phyloP scores from a whole-genome alignment of 2,888 invertebrate genomes.

The Sphinx pinastri region DNA sequence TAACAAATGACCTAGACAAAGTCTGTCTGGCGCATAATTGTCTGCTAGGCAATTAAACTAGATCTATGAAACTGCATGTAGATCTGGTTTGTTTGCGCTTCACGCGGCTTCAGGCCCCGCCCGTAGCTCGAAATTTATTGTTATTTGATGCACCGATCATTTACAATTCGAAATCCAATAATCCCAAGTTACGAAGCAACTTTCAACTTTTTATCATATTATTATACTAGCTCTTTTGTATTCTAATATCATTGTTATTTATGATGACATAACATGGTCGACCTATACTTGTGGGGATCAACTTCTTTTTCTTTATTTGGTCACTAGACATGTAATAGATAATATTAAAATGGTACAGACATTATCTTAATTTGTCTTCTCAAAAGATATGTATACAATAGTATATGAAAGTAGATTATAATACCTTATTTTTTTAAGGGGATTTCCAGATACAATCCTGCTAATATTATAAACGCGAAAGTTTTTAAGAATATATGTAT shows the following conservation, averaged over 20 bases:
- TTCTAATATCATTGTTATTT: neutral
- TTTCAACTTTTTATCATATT: neutral
- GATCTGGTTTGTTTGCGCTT: slow-evolving; percentile 32
- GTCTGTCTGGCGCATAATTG: slow-evolving; percentile 74
- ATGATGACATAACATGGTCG: neutral
- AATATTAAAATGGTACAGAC: too few relatives aligned
- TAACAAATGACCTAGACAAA: slow-evolving; percentile 73
- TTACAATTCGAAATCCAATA: neutral
- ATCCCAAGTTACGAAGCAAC: neutral
- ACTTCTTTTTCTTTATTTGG: too few relatives aligned
- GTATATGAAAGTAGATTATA: too few relatives aligned
- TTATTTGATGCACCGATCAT: slow-evolving; percentile 12
- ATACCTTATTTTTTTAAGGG: too few relatives aligned
- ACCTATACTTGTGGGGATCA: neutral
- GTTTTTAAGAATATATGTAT: too few relatives aligned
- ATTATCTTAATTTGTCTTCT: too few relatives aligned
- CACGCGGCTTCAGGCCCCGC: slow-evolving; percentile 22
- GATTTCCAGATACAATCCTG: too few relatives aligned
- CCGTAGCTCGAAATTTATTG: slow-evolving; percentile 17
- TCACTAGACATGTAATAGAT: too few relatives aligned
- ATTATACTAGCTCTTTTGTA: too few relatives aligned
- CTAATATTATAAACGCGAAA: too few relatives aligned
- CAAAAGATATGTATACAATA: too few relatives aligned
- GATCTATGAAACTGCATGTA: slow-evolving; percentile 54
- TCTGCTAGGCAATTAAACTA: slow-evolving; percentile 71